phyloP scores from a whole-genome alignment of 2,888 invertebrate genomes.

The Yponomeuta plumbellus region DNA sequence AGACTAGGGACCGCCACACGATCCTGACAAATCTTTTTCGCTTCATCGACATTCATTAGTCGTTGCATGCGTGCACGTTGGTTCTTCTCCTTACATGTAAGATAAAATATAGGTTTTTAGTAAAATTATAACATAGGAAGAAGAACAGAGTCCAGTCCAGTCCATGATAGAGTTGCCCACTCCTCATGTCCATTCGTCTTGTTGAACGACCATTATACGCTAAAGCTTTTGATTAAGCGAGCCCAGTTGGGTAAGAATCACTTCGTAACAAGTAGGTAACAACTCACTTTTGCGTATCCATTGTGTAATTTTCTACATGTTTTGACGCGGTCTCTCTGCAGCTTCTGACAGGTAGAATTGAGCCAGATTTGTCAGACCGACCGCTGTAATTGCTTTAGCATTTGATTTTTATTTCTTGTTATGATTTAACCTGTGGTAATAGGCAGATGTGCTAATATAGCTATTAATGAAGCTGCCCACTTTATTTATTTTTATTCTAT shows the following conservation, averaged over 20 bases:
- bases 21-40: no score
- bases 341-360: background rate
- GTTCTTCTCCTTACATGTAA: no score
- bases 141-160: no score
- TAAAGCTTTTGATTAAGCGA: conserved; percentile 28
- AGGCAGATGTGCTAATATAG: no score
- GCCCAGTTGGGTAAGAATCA: conserved; percentile 34
- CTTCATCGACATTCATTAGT: no score
- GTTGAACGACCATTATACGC: background rate
- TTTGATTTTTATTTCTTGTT: background rate
- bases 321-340: conserved; percentile 20
- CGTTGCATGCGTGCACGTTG: no score
- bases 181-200: conserved; percentile 5
- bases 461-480: no score
- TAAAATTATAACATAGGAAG: no score
- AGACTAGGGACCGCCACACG: no score
- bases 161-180: background rate
- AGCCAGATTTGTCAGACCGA: background rate
- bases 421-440: background rate
- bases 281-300: conserved; percentile 27
- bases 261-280: conserved; percentile 23
- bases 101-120: no score
- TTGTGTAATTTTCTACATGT: conserved; percentile 31
- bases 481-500: no score
- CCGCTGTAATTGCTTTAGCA: background rate